A percentile compares a stretch with the other conserved stretches of the same genome.
Conservation (phyloP, 2,797 vertebrate genomes). For the Rhynchotus rufescens region DNA sequence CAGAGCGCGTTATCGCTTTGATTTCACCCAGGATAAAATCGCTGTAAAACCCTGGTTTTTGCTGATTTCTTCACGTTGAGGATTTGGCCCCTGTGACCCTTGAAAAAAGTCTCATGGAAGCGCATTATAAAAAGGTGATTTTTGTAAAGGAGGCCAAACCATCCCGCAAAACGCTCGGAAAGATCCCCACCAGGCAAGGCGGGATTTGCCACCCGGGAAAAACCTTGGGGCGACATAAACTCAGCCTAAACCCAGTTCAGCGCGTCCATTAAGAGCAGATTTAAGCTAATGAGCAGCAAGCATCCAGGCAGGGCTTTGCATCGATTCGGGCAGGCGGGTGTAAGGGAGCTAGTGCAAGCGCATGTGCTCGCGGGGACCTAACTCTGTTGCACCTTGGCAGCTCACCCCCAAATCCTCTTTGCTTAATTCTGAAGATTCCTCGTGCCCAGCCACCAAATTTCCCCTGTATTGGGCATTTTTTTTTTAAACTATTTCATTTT, state of each 20-base stretch:
- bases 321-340: conserved; percentile 23
- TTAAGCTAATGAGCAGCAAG: conserved; percentile 42
- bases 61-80: neutral
- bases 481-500: too few relatives aligned
- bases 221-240: neutral
- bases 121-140: neutral
- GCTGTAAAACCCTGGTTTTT: neutral
- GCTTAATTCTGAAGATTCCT: neutral
- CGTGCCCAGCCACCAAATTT: neutral
- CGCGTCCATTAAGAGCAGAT: conserved; percentile 7
- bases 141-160: neutral
- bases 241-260: neutral
- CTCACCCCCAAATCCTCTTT: neutral
- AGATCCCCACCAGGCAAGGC: neutral
- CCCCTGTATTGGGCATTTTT: neutral
- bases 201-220: neutral
- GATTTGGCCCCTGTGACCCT: neutral
- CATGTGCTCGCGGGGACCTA: rapidly evolving
- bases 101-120: neutral
- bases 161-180: neutral
- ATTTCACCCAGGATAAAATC: neutral
- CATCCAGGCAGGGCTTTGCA: conserved; percentile 28
- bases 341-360: neutral
- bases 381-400: neutral
- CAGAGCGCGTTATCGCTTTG: neutral